These are phyloP conservation scores for Hippocampus abdominalis DNA, from an alignment of 2,113 vertebrate species.

Conservation along the genomic window DNA sequence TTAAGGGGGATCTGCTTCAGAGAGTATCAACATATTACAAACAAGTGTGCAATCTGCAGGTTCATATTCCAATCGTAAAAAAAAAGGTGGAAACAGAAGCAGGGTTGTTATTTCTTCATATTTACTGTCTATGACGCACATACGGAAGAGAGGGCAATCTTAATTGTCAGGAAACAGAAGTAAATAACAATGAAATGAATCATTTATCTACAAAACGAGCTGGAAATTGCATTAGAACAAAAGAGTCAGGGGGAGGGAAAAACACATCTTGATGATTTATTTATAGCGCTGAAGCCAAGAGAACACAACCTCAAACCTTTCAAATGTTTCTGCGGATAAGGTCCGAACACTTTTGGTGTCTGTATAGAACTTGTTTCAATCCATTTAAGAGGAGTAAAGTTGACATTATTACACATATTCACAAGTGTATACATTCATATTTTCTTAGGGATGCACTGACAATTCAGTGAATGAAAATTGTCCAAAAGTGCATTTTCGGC, in stretches of 20 bases:
- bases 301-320: neutral
- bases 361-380: neutral
- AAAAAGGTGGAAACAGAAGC: neutral
- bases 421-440: too few relatives aligned
- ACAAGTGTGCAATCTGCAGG: neutral
- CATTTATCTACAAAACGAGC: neutral
- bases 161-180: neutral
- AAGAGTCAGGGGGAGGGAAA: neutral
- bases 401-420: too few relatives aligned
- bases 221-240: neutral
- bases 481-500: too few relatives aligned
- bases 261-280: neutral
- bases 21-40: slow-evolving; percentile 1
- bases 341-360: neutral
- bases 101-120: neutral
- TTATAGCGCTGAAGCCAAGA: neutral
- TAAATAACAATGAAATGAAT: neutral
- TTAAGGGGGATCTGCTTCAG: neutral
- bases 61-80: neutral
- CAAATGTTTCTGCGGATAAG: neutral
- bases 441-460: too few relatives aligned
- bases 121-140: neutral
- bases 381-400: neutral
- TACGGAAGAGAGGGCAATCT: neutral
- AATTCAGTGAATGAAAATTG: too few relatives aligned